A percentile compares a stretch with the other conserved stretches of the same genome.
These are phyloP conservation scores for Limnodromus scolopaceus DNA, from an alignment of 2,797 vertebrate genomes.

Conservation along the genomic window DNA sequence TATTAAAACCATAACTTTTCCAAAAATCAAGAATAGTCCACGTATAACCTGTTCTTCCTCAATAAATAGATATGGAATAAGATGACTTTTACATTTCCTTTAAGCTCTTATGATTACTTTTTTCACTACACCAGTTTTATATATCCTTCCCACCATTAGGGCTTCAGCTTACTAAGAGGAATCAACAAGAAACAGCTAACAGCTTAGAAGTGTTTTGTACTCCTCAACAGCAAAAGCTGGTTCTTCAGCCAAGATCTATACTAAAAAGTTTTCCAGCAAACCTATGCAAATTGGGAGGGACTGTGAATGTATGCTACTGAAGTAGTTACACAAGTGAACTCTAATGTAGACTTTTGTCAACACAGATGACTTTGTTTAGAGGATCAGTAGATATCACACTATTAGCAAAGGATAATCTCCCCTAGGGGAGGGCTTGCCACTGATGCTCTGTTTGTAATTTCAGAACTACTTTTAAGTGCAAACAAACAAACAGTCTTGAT, in stretches of 20 bases:
- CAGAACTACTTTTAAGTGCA: not conserved
- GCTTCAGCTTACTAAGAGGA: not conserved
- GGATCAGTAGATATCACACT: not conserved
- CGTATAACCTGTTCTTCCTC: not conserved
- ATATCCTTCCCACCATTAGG: not conserved
- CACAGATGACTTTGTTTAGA: not conserved
- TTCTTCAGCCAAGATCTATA: not conserved
- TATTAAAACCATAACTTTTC: not conserved
- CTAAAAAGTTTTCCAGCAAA: not conserved
- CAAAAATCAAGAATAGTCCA: not conserved
- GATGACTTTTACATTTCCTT: not conserved
- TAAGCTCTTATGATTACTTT: not conserved
- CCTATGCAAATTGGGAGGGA: not conserved
- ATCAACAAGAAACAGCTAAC: not conserved
- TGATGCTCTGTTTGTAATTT: not conserved
- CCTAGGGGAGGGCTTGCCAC: not conserved
- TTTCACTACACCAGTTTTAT: not conserved
- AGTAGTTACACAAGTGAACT: not conserved
- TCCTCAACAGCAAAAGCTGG: not conserved
- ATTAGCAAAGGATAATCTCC: not conserved
- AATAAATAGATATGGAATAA: not conserved
- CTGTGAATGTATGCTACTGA: not conserved
- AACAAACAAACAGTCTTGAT: not conserved
- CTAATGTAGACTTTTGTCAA: not conserved
- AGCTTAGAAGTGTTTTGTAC: not conserved